A percentile compares a stretch with the other conserved stretches of the same genome.
These are phyloP conservation scores for Myotis lucifugus DNA, from an alignment of 2,113 vertebrate species.

Conservation along the genomic window DNA sequence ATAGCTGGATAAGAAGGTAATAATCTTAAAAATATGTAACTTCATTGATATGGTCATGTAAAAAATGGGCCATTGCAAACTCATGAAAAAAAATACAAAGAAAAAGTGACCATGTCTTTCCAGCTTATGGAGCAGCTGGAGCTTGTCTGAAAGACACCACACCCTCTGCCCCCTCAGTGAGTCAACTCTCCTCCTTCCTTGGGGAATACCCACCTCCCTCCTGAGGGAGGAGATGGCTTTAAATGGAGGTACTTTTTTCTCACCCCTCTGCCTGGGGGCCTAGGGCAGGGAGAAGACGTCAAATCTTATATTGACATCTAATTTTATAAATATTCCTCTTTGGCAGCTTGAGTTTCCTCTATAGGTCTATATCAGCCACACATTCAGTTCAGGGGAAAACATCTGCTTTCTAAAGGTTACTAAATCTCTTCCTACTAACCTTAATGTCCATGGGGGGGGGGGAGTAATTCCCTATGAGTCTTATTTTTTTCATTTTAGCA, in stretches of 20 bases:
- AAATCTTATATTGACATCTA: neutral
- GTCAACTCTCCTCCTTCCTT: constrained; percentile 48
- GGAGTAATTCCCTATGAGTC: neutral
- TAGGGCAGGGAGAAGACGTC: neutral
- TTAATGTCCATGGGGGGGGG: neutral
- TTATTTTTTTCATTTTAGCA: neutral
- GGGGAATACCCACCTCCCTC: constrained; percentile 52
- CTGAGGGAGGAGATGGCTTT: constrained; percentile 43
- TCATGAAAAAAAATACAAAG: constrained; percentile 30
- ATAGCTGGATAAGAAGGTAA: neutral
- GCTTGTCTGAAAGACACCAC: constrained; percentile 36
- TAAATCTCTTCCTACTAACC: neutral
- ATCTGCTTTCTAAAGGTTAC: constrained; percentile 29
- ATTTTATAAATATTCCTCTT: constrained; percentile 2
- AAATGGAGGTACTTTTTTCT: neutral
- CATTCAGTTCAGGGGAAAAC: neutral
- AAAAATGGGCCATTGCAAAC: constrained; percentile 2
- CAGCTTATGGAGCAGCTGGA: constrained; percentile 47
- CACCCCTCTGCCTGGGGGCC: neutral
- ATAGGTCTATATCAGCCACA: neutral
- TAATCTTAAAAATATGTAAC: neutral
- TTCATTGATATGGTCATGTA: neutral
- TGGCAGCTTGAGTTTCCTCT: neutral
- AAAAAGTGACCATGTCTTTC: constrained; percentile 43
- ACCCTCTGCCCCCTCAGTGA: constrained; percentile 62